Base-by-base conservation (phyloP, 2,797 vertebrate species). In the Phoxinus dragarum region DNA sequence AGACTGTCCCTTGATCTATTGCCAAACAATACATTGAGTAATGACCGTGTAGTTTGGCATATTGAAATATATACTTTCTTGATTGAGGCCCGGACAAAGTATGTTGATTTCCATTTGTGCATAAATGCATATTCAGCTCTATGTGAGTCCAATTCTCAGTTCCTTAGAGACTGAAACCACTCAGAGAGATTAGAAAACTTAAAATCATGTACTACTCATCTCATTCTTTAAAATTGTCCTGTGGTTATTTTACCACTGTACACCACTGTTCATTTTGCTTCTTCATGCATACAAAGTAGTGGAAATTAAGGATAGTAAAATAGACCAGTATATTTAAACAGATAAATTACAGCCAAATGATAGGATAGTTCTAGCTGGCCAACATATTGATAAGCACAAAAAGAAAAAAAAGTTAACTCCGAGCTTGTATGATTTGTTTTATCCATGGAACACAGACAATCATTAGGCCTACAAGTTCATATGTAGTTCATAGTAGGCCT, bases 171-270 rank as follows among this genome's bases (percentile, higher is more conserved):
- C 1, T 66, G 8, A 66, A 42, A 21, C 16, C 77, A 81, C 71
- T 82, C 64, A 52, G 34, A 82, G 31, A 82, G 21, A 79, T 85
- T 68, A 61, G 38, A 38, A n/a, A 11, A 78, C 54, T 10, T 49
- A 5, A 27, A 69, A 38, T 34, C 9, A 21, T 81, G 31, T 4
- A n/a, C 52, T 86, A 31, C 31, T 34, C 11, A 56, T 56, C 49
- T 54, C 17, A 34, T 71, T 66, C 36, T 66, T 19, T 78, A n/a
- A 56, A 52, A 72, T 82, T 72, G 61, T 54, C 19, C 14, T 42
- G 34, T 75, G 11, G 6, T 71, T 38, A 34, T 67, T 52, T 38
- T 56, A 61, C 16, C 9, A 36, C 23, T 61, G 49, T 71, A 31
- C 11, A 31, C 14, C 1, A n/a, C 21, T n/a, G 49, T 19, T 76